A percentile compares a stretch with the other conserved stretches of the same genome.
These are phyloP conservation scores for Mobula birostris DNA, from an alignment of 2,113 vertebrate species.

Conservation along the genomic window DNA sequence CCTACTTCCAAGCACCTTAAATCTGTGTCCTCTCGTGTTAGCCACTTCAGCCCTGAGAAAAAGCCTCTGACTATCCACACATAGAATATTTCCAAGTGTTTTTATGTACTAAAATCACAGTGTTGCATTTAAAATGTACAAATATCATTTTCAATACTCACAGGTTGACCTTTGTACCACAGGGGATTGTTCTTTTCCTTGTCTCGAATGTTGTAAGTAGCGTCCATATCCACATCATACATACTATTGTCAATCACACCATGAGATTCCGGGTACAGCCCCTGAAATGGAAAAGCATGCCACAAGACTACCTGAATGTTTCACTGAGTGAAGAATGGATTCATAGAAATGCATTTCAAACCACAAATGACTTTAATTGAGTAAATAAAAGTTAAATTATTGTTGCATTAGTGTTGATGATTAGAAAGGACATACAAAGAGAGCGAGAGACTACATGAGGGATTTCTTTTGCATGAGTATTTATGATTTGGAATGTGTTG, in stretches of 20 bases:
- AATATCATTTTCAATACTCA: conserved; percentile 53
- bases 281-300: conserved; percentile 57
- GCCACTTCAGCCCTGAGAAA: too few species aligned
- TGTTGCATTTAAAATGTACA: not conserved
- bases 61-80: too few species aligned
- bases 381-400: not conserved
- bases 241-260: conserved; percentile 95
- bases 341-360: not conserved
- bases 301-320: not conserved
- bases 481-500: too few species aligned
- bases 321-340: not conserved
- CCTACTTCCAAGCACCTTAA: too few species aligned
- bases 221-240: conserved; percentile 71
- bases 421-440: too few species aligned
- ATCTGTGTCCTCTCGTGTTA: too few species aligned
- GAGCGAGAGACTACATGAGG: too few species aligned
- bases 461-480: too few species aligned
- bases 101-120: not conserved
- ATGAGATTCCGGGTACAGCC: conserved; percentile 91
- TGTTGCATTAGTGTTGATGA: not conserved
- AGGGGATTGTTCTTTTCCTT: conserved; percentile 56
- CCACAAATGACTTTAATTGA: not conserved
- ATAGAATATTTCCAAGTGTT: not conserved
- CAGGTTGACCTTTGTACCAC: conserved; percentile 90
- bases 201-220: conserved; percentile 66